Evolutionary conservation across 2,888 invertebrate species (phyloP).

Genomic region (Caenorhabditis sp.): DNA sequence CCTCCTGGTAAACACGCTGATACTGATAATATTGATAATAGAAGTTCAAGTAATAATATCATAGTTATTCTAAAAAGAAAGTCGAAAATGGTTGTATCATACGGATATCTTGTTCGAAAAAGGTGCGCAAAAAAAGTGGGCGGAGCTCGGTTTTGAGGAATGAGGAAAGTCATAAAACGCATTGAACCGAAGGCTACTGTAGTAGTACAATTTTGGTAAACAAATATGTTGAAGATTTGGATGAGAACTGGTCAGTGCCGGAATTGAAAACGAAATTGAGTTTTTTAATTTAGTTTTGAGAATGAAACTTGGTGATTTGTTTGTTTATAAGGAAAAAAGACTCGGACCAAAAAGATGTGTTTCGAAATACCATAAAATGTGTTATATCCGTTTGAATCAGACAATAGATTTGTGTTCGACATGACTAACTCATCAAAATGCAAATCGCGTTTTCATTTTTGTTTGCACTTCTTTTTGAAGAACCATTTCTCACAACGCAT

Average conservation of each 20-base stretch:
- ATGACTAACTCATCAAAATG: slow-evolving; percentile 1
- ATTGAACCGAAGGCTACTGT: not conserved
- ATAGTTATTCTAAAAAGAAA: not conserved
- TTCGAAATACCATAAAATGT: not conserved
- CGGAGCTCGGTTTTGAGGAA: not conserved
- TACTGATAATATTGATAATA: not conserved
- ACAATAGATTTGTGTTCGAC: not conserved
- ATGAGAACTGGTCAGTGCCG: too few relatives aligned
- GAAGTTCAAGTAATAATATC: not conserved
- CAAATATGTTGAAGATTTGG: not conserved
- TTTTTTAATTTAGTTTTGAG: too few relatives aligned
- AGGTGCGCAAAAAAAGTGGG: not conserved
- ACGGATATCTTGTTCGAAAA: not conserved
- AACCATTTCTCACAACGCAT: not conserved
- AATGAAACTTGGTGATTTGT: too few relatives aligned
- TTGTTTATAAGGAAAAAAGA: too few relatives aligned
- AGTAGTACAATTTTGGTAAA: not conserved
- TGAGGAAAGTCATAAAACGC: not conserved
- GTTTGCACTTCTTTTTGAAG: not conserved
- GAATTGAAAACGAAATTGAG: too few relatives aligned
- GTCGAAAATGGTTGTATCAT: not conserved
- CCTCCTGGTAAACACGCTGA: not conserved
- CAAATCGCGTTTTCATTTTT: not conserved
- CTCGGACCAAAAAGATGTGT: too few relatives aligned
- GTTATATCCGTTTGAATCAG: not conserved